phyloP scores from a whole-genome alignment of 2,113 vertebrate genomes.

The Microcebus tavaratra region DNA sequence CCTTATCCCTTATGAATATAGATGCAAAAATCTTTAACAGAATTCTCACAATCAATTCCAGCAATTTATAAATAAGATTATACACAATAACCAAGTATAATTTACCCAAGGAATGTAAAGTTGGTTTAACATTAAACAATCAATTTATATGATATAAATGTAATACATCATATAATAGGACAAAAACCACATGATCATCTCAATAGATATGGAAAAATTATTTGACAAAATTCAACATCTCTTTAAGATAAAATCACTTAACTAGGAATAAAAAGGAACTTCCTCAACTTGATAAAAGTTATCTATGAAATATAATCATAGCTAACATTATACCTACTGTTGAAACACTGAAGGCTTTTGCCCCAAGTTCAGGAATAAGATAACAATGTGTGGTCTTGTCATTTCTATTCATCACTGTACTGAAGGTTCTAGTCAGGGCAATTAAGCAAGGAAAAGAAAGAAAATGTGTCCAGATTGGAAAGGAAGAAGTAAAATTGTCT shows the following conservation, averaged over 20 bases:
- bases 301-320: background rate
- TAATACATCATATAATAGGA: background rate
- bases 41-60: background rate
- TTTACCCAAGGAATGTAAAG: background rate
- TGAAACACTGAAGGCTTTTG: background rate
- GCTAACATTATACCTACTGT: background rate
- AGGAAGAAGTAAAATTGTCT: background rate
- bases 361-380: background rate
- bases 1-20: background rate
- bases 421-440: background rate
- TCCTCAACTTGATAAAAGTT: background rate
- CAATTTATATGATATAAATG: background rate
- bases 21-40: background rate
- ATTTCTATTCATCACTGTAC: background rate
- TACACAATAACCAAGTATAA: background rate
- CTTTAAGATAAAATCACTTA: background rate
- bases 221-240: background rate
- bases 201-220: background rate
- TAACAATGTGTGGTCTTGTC: background rate
- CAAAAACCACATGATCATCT: background rate
- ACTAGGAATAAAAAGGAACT: background rate
- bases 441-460: background rate
- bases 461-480: background rate
- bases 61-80: background rate
- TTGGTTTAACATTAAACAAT: background rate